A percentile compares a stretch with the other conserved stretches of the same genome.
These are phyloP conservation scores for Luperina nickerlii DNA, from an alignment of 2,888 invertebrate genomes.

Conservation along the genomic window DNA sequence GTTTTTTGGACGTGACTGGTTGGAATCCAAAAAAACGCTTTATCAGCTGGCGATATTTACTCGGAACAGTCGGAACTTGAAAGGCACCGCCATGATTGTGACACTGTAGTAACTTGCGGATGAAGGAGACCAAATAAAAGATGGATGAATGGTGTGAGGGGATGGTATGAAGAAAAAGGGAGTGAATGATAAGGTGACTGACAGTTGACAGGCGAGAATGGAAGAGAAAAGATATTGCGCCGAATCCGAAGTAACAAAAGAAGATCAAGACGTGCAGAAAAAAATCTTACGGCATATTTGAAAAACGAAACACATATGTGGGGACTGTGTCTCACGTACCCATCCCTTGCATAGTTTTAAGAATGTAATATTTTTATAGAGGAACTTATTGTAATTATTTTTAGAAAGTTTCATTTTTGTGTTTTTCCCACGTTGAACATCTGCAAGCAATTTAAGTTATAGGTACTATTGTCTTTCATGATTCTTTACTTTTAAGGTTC, in stretches of 20 bases:
- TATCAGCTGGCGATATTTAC: conserved; percentile 57
- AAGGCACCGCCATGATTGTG: conserved; percentile 14
- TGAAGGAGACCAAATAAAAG: background rate
- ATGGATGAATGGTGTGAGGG: background rate
- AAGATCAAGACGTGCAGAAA: background rate
- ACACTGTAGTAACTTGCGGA: background rate
- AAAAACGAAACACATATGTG: conserved; percentile 1
- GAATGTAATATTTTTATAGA: too few relatives aligned
- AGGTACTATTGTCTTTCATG: too few relatives aligned
- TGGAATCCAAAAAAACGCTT: conserved; percentile 46
- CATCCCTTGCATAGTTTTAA: too few relatives aligned
- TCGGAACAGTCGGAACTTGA: conserved; percentile 21
- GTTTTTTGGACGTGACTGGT: conserved; percentile 55
- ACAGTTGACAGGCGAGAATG: background rate
- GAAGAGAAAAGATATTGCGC: background rate
- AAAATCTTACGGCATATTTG: background rate
- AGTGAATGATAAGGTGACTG: background rate
- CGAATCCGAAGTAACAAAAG: background rate
- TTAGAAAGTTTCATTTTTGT: too few relatives aligned
- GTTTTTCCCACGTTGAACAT: too few relatives aligned
- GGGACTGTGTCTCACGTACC: too few relatives aligned
- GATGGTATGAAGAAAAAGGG: too few relatives aligned
- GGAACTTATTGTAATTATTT: too few relatives aligned
- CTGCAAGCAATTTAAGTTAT: too few relatives aligned
- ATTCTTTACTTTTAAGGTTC: too few relatives aligned